A percentile compares a stretch with the other conserved stretches of the same genome.
Evolutionary conservation across 2,888 invertebrate species (phyloP).

Genomic region (Venustoraphidia nigricollis): DNA sequence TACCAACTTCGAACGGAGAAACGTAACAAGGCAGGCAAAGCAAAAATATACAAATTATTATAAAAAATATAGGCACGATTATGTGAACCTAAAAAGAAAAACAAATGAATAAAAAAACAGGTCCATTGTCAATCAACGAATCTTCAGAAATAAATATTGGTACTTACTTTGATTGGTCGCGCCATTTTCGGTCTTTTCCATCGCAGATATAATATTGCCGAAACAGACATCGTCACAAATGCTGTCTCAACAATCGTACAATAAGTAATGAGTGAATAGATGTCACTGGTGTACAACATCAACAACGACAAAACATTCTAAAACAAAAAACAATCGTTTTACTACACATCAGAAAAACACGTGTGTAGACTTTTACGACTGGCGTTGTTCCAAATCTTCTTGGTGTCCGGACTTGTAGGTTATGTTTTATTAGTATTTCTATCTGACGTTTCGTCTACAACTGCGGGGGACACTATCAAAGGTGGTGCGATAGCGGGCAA

Average conservation of each 20-base stretch:
- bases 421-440: no score
- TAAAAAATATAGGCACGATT: constrained; percentile 56
- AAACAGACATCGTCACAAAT: constrained; percentile 77
- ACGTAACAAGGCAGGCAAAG: constrained; percentile 65
- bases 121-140: not conserved
- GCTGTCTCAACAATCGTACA: constrained; percentile 85
- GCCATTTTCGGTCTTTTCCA: constrained; percentile 62
- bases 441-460: no score
- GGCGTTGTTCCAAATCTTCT: no score
- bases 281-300: constrained; percentile 72
- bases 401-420: no score
- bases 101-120: not conserved
- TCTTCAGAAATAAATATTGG: constrained; percentile 1
- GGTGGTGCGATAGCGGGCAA: no score
- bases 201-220: constrained; percentile 70
- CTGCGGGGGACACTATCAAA: no score
- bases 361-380: no score
- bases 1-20: constrained; percentile 63
- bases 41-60: constrained; percentile 59
- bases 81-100: constrained; percentile 14
- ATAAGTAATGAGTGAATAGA: constrained; percentile 78
- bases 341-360: not conserved
- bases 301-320: constrained; percentile 71
- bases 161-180: constrained; percentile 67
- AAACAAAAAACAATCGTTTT: constrained; percentile 18